Percentiles rank a stretch among this genome's conserved stretches.
Conservation (phyloP, 2,888 invertebrate species). For the Hirudinaria manillensis region DNA sequence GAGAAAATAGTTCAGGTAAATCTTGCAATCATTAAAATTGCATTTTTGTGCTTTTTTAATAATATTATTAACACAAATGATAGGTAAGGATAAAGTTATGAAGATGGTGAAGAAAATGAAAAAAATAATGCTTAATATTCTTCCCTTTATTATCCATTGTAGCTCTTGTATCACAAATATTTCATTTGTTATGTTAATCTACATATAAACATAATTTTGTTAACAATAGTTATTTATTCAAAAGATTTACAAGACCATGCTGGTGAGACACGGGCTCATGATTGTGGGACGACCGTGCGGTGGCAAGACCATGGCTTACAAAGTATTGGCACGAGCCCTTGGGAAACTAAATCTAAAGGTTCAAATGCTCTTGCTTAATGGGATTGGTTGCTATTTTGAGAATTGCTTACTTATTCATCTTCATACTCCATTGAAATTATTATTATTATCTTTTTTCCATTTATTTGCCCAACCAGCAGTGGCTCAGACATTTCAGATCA, state of each 20-base stretch:
- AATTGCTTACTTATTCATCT: no score
- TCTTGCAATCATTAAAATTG: slow-evolving; percentile 43
- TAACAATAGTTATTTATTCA: no score
- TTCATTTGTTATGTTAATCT: no score
- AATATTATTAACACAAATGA: neutral
- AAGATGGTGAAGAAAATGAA: neutral
- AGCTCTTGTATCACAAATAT: no score
- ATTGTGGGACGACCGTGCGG: slow-evolving; percentile 58
- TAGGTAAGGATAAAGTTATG: neutral
- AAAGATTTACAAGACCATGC: slow-evolving; percentile 61
- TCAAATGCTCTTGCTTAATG: slow-evolving; percentile 39
- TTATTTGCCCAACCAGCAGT: no score
- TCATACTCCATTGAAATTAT: no score
- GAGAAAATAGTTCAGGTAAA: slow-evolving; percentile 74
- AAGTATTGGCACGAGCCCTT: slow-evolving; percentile 71
- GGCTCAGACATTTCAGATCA: no score
- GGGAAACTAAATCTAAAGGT: slow-evolving; percentile 71
- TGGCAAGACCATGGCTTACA: slow-evolving; percentile 62
- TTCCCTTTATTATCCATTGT: no score
- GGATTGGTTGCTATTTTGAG: slow-evolving; percentile 45
- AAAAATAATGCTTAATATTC: no score
- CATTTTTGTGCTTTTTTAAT: neutral
- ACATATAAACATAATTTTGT: no score
- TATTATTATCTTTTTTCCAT: no score
- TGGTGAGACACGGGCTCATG: slow-evolving; percentile 58